These are phyloP conservation scores for Hesperophylax magnus DNA, from an alignment of 1,140 invertebrate genomes.

Conservation along the genomic window DNA sequence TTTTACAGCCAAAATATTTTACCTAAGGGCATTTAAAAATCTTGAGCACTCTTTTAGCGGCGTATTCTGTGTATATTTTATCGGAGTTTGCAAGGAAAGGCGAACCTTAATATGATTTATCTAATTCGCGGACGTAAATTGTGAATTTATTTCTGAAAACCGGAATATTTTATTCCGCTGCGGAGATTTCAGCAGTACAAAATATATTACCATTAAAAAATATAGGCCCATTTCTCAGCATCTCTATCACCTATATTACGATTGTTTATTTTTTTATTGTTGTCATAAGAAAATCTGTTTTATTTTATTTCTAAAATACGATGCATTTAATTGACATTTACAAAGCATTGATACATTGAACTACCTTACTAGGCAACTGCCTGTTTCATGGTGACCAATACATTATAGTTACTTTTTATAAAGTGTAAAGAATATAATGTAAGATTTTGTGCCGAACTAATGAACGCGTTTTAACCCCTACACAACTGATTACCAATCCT, in stretches of 20 bases:
- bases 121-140: slow-evolving; percentile 22
- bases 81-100: not conserved
- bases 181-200: not conserved
- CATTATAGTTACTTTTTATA: no score
- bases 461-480: no score
- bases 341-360: no score
- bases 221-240: not conserved
- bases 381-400: no score
- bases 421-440: no score
- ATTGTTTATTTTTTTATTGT: not conserved
- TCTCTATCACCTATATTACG: not conserved
- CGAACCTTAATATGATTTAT: slow-evolving; percentile 9
- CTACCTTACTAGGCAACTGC: no score
- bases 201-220: slow-evolving; percentile 1
- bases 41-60: not conserved
- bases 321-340: no score
- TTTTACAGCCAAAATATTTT: not conserved
- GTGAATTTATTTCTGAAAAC: slow-evolving; percentile 15
- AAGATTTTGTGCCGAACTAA: no score
- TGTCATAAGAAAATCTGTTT: not conserved
- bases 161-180: not conserved
- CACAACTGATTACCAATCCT: no score
- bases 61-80: not conserved
- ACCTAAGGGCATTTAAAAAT: not conserved
- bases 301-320: no score